A percentile compares a stretch with the other conserved stretches of the same genome.
phyloP scores from a whole-genome alignment of 2,113 vertebrate genomes.

The Meles meles region DNA sequence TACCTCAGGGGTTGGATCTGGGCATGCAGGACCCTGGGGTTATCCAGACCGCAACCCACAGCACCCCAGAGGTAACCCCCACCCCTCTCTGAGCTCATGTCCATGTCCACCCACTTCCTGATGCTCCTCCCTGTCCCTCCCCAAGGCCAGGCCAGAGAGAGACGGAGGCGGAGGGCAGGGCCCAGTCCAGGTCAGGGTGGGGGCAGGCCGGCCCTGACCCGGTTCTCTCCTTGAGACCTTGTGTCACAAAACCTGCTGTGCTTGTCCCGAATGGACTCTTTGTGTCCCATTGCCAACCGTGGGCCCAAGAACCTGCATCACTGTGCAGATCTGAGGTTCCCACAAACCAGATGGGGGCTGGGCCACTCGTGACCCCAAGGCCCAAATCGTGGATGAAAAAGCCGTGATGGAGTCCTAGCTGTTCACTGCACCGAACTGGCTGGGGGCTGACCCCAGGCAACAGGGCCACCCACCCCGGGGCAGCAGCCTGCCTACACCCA shows the following conservation, averaged over 20 bases:
- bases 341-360: not conserved
- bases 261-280: rapidly evolving
- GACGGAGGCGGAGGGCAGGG: not conserved
- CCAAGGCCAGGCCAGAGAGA: not conserved
- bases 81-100: not conserved
- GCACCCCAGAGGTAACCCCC: rapidly evolving
- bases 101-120: not conserved
- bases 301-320: not conserved
- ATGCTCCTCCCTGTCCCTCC: not conserved
- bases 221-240: not conserved
- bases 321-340: rapidly evolving
- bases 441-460: not conserved
- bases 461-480: no score
- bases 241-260: rapidly evolving
- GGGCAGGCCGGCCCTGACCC: rapidly evolving
- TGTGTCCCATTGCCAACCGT: rapidly evolving
- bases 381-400: not conserved
- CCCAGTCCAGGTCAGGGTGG: not conserved
- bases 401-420: rapidly evolving
- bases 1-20: not conserved
- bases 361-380: rapidly evolving
- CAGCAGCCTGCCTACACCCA: rapidly evolving
- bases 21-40: not conserved
- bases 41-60: rapidly evolving
- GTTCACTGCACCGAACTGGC: not conserved